phyloP scores from a whole-genome alignment of 2,888 invertebrate species.

The Lymantria dispar region DNA sequence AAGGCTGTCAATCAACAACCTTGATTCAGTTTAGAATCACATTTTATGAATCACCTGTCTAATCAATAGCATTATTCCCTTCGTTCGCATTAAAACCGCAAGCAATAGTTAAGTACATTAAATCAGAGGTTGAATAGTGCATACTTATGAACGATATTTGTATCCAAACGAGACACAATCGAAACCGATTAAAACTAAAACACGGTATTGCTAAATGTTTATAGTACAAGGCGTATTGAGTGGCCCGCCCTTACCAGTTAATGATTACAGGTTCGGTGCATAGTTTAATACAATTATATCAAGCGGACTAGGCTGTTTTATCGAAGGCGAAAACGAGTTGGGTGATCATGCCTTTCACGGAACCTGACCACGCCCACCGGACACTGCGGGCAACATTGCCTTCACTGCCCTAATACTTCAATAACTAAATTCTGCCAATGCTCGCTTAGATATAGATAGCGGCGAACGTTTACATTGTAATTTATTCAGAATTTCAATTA shows the following conservation, averaged over 20 bases:
- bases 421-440: conserved; percentile 39
- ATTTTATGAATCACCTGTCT: conserved; percentile 46
- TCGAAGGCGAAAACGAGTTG: conserved; percentile 64
- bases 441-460: conserved; percentile 30
- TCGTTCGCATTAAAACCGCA: conserved; percentile 20
- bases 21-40: not conserved
- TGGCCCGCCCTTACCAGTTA: conserved; percentile 26
- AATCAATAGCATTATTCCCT: conserved; percentile 41
- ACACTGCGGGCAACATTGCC: conserved; percentile 45
- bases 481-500: conserved; percentile 29
- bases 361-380: conserved; percentile 54
- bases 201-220: conserved; percentile 33
- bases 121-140: conserved; percentile 36
- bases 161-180: conserved; percentile 37
- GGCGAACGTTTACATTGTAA: conserved; percentile 40
- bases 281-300: conserved; percentile 49
- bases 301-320: conserved; percentile 46
- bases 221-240: conserved; percentile 24
- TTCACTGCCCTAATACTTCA: conserved; percentile 48
- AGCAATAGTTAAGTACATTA: not conserved
- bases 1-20: conserved; percentile 39
- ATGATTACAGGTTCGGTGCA: conserved; percentile 46
- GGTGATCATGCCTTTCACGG: conserved; percentile 70
- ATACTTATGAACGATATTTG: conserved; percentile 41
- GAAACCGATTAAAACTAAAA: conserved; percentile 58